Conservation (phyloP, 2,797 vertebrate genomes). For the Bucorvus abyssinicus region DNA sequence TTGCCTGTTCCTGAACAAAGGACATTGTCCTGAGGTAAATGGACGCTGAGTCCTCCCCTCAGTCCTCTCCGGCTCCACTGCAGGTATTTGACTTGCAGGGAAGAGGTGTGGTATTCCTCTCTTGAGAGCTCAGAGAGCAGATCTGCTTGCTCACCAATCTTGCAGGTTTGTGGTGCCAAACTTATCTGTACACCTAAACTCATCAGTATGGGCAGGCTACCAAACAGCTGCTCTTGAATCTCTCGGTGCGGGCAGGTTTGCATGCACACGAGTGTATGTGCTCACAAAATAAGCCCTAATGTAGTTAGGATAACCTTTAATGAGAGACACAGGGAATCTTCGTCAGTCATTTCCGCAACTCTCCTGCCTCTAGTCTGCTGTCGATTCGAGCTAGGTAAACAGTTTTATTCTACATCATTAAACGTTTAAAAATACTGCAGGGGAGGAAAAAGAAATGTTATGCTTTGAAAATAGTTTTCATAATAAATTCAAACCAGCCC, state of each 20-base stretch:
- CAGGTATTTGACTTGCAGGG: not conserved
- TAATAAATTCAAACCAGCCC: not conserved
- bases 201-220: not conserved
- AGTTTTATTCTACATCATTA: not conserved
- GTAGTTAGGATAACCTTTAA: not conserved
- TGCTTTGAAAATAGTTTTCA: not conserved
- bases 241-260: not conserved
- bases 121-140: not conserved
- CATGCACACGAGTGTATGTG: accelerated
- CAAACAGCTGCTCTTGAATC: not conserved
- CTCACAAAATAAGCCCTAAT: not conserved
- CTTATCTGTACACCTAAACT: accelerated
- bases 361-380: not conserved
- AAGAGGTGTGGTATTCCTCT: not conserved
- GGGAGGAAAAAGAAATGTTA: not conserved
- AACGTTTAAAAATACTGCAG: not conserved
- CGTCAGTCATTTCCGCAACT: not conserved
- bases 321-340: not conserved
- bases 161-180: not conserved
- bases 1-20: not conserved
- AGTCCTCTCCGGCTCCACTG: not conserved
- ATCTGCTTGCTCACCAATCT: not conserved
- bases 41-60: not conserved
- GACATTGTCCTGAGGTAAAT: not conserved
- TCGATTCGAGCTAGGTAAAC: not conserved